Evolutionary conservation across 2,797 vertebrate genomes (phyloP).

Genomic region (Parotocinclus haroldoi): DNA sequence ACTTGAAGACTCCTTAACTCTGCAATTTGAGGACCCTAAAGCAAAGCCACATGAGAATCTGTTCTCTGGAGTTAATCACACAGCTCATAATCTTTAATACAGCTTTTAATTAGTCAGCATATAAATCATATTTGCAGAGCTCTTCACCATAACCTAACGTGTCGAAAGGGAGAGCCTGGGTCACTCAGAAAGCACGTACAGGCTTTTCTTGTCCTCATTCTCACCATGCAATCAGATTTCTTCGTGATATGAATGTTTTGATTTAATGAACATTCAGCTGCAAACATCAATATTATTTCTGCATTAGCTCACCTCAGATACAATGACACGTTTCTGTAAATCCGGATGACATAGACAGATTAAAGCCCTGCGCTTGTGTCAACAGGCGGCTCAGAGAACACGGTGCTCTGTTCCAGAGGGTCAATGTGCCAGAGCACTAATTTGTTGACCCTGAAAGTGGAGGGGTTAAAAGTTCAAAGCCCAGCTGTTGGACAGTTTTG

Average conservation of each 20-base stretch:
- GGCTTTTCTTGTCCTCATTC: conserved; percentile 6
- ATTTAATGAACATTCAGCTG: conserved; percentile 29
- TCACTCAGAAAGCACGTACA: not conserved
- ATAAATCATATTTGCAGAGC: conserved; percentile 4
- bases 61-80: conserved; percentile 12
- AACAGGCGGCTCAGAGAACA: conserved; percentile 50
- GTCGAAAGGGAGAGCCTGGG: not conserved
- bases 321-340: conserved; percentile 43
- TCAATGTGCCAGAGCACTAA: conserved; percentile 54
- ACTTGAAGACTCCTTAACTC: conserved; percentile 1
- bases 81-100: conserved; percentile 20
- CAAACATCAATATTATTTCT: conserved; percentile 57
- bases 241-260: conserved; percentile 42
- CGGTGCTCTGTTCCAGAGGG: conserved; percentile 46
- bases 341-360: conserved; percentile 53
- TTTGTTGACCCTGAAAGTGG: conserved; percentile 58
- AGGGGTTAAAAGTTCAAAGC: conserved; percentile 58
- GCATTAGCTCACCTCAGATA: conserved; percentile 56
- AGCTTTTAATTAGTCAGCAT: conserved; percentile 19
- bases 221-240: conserved; percentile 23
- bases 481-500: conserved; percentile 52
- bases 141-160: not conserved
- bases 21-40: conserved; percentile 6
- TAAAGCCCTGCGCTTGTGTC: conserved; percentile 48
- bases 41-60: conserved; percentile 11